Percentiles rank a stretch among this genome's conserved stretches.
Conservation (phyloP, 2,797 vertebrate genomes). For the Euthynnus affinis region DNA sequence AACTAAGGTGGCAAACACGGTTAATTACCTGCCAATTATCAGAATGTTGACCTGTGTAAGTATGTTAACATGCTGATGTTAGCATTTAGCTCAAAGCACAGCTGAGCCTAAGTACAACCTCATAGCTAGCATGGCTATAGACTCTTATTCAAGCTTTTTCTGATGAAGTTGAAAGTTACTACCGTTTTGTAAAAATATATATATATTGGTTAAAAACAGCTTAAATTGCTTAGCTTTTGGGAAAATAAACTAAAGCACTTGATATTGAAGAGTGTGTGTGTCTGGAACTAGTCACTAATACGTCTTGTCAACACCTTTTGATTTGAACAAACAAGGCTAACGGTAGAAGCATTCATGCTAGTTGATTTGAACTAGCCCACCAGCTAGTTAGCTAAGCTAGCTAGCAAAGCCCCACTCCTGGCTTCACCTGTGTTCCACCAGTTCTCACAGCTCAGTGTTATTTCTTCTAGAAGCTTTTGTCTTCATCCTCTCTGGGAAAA, state of each 20-base stretch:
- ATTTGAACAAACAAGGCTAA: neutral
- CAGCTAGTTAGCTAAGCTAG: slow-evolving; percentile 7
- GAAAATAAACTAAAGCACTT: slow-evolving; percentile 25
- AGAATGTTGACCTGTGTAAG: neutral
- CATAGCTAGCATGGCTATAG: neutral
- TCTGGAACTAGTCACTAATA: neutral
- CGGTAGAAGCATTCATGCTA: neutral
- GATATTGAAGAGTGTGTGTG: neutral
- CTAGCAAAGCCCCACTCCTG: slow-evolving; percentile 2
- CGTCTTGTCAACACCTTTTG: neutral
- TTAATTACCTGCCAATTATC: too few relatives aligned
- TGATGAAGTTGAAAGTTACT: neutral
- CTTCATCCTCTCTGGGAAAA: neutral
- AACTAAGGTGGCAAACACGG: neutral
- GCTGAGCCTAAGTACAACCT: slow-evolving; percentile 4
- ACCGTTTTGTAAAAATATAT: neutral
- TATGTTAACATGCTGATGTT: neutral
- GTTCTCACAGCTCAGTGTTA: slow-evolving; percentile 1
- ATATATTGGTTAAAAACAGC: neutral
- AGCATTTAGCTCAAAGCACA: neutral
- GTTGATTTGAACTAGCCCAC: neutral
- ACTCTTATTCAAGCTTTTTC: neutral
- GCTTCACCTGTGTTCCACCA: neutral
- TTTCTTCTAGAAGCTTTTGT: neutral
- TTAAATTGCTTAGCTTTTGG: neutral